Conservation (phyloP, 2,797 vertebrate genomes). For the Microctenopoma stevenorrisi region DNA sequence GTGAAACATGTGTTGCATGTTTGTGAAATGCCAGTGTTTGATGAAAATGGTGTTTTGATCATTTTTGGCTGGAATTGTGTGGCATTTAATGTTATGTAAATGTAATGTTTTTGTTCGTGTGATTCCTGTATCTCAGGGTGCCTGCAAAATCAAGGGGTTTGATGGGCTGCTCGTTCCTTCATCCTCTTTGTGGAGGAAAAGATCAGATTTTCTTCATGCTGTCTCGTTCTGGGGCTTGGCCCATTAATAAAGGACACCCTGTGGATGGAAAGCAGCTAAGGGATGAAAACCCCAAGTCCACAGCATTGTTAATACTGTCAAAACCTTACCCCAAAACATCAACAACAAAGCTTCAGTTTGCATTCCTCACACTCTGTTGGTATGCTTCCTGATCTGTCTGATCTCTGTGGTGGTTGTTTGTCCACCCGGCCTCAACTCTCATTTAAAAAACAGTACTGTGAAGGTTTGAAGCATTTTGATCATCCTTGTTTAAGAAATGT, state of each 20-base stretch:
- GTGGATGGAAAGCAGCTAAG: slow-evolving; percentile 72
- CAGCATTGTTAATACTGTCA: slow-evolving; percentile 72
- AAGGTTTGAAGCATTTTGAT: slow-evolving; percentile 1
- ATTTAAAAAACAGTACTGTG: slow-evolving; percentile 25
- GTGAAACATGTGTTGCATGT: slow-evolving; percentile 30
- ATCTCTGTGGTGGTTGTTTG: slow-evolving; percentile 52
- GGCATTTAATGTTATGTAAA: background rate
- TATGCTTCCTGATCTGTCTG: slow-evolving; percentile 44
- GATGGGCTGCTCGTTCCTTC: slow-evolving; percentile 50
- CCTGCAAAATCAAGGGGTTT: slow-evolving; percentile 34
- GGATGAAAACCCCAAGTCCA: slow-evolving; percentile 47
- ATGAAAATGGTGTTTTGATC: slow-evolving; percentile 13
- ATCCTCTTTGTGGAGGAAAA: slow-evolving; percentile 65
- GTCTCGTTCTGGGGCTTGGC: slow-evolving; percentile 66
- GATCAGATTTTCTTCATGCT: slow-evolving; percentile 59
- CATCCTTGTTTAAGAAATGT: background rate
- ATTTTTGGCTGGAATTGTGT: slow-evolving; percentile 1
- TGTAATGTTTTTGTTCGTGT: slow-evolving; percentile 21
- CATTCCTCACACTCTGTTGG: slow-evolving; percentile 63
- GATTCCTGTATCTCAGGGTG: slow-evolving; percentile 17
- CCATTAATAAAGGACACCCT: slow-evolving; percentile 76
- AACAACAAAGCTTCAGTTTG: slow-evolving; percentile 65
- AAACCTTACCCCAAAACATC: slow-evolving; percentile 63
- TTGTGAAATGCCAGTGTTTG: slow-evolving; percentile 35
- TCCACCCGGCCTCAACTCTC: slow-evolving; percentile 19